A percentile compares a stretch with the other conserved stretches of the same genome.
phyloP scores from a whole-genome alignment of 2,888 invertebrate species.

The Exephanes ischioxanthus region DNA sequence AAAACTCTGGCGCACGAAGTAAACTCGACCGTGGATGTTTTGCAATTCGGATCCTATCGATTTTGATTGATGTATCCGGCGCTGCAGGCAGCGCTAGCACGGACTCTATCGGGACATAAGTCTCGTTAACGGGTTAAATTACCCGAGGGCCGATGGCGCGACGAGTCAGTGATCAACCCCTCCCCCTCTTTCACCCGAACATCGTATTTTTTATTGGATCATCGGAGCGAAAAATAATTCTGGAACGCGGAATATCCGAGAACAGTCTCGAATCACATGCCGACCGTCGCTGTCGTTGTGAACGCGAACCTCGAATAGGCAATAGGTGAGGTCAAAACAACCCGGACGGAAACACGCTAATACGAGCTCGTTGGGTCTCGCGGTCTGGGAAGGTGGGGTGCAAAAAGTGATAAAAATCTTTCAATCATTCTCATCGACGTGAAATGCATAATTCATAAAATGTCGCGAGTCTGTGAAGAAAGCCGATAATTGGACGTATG shows the following conservation, averaged over 20 bases:
- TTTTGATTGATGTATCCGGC: constrained; percentile 43
- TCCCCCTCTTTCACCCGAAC: neutral
- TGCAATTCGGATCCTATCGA: constrained; percentile 47
- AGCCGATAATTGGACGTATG: constrained; percentile 78
- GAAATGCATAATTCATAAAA: constrained; percentile 75
- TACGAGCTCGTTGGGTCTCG: neutral
- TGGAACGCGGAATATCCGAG: constrained; percentile 24
- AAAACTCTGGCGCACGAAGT: constrained; percentile 24
- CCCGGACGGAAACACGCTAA: too few species aligned
- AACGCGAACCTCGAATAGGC: neutral
- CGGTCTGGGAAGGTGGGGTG: neutral
- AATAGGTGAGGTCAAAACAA: neutral
- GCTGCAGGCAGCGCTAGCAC: neutral
- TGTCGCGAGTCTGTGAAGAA: constrained; percentile 71
- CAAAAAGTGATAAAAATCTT: constrained; percentile 16
- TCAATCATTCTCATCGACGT: constrained; percentile 52
- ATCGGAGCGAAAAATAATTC: constrained; percentile 42
- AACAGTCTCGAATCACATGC: neutral
- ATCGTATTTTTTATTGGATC: constrained; percentile 38
- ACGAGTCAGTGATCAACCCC: neutral
- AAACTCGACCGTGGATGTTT: constrained; percentile 14
- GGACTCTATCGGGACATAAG: constrained; percentile 6
- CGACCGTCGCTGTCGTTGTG: neutral
- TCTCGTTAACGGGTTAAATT: constrained; percentile 50
- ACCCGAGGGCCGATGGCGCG: constrained; percentile 23